A percentile compares a stretch with the other conserved stretches of the same genome.
These are phyloP conservation scores for Lasioglossum albipes DNA, from an alignment of 1,140 invertebrate species.

Conservation along the genomic window DNA sequence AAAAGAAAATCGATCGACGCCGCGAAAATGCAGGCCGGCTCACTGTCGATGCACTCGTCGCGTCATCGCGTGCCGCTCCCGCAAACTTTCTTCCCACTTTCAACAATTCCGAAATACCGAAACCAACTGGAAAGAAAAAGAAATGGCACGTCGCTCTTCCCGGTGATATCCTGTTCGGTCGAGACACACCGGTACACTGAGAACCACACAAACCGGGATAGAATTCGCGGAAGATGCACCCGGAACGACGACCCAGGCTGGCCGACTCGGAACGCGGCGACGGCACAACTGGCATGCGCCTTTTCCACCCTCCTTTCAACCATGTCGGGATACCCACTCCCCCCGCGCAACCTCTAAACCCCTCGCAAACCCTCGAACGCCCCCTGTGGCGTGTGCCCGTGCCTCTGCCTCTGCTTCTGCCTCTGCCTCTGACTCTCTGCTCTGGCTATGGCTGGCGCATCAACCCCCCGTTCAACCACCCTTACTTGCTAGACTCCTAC, in stretches of 20 bases:
- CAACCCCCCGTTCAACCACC: conserved; percentile 9
- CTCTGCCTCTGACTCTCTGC: conserved; percentile 3
- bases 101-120: too few relatives aligned
- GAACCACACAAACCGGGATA: too few relatives aligned
- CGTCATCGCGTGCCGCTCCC: too few relatives aligned
- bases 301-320: conserved; percentile 50
- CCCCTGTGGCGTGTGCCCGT: background rate
- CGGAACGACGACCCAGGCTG: background rate
- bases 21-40: background rate
- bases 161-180: background rate
- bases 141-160: background rate
- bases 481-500: background rate
- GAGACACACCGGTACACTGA: background rate
- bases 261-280: conserved; percentile 70
- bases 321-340: background rate
- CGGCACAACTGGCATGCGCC: conserved; percentile 71
- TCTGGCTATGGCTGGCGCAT: too few relatives aligned
- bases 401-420: conserved; percentile 8
- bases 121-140: background rate
- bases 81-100: too few relatives aligned
- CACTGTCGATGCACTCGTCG: background rate
- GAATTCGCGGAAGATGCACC: too few relatives aligned
- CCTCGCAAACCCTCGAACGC: conserved; percentile 10
- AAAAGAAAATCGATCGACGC: background rate
- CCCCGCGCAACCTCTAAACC: background rate